Percentiles rank a stretch among this genome's conserved stretches.
These are phyloP conservation scores for Serranus cabrilla DNA, from an alignment of 2,797 vertebrate genomes.

Conservation along the genomic window DNA sequence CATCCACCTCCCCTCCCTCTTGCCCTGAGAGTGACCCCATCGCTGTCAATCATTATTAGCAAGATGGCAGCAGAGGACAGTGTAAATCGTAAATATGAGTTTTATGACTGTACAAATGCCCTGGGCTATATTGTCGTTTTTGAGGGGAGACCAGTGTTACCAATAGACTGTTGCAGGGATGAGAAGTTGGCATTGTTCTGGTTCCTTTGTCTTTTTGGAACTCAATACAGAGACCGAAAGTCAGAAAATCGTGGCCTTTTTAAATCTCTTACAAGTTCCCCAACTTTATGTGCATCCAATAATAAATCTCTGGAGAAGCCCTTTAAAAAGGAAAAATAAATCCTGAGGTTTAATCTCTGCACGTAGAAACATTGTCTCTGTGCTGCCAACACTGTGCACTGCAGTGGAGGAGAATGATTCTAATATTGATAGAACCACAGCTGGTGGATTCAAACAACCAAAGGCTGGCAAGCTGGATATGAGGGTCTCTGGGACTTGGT, in stretches of 20 bases:
- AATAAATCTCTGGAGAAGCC: constrained; percentile 16
- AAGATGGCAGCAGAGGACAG: no score
- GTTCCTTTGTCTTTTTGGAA: neutral
- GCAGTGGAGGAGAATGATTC: constrained; percentile 37
- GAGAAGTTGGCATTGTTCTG: no score
- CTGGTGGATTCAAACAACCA: constrained; percentile 37
- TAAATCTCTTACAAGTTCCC: constrained; percentile 17
- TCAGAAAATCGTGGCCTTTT: neutral
- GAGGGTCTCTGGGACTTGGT: constrained; percentile 29
- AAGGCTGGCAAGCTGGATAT: constrained; percentile 9
- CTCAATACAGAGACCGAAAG: constrained; percentile 1
- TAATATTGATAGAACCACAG: constrained; percentile 41
- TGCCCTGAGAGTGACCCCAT: no score
- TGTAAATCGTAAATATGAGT: no score
- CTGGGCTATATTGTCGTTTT: no score
- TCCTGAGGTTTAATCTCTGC: constrained; percentile 38
- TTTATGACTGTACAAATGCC: no score
- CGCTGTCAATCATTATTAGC: no score
- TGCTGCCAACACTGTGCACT: constrained; percentile 9
- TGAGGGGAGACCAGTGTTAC: no score
- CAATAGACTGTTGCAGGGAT: no score
- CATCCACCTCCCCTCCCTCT: no score
- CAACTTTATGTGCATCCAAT: constrained; percentile 13
- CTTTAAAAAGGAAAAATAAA: constrained; percentile 45
- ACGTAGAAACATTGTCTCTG: constrained; percentile 19